Conservation (phyloP, 2,113 vertebrate species). For the Podarcis cretensis region DNA sequence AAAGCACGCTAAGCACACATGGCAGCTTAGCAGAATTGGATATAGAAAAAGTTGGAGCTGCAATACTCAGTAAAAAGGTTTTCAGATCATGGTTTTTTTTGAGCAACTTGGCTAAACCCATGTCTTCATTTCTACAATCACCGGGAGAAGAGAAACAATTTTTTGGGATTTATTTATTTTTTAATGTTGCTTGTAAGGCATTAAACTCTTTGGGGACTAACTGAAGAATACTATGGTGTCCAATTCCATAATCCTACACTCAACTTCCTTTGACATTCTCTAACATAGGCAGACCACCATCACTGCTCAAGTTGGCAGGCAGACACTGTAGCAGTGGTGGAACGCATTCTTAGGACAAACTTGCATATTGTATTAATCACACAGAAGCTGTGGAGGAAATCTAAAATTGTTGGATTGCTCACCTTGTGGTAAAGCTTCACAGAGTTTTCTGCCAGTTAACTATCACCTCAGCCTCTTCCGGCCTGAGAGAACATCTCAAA, state of each 20-base stretch:
- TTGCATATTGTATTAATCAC: not conserved
- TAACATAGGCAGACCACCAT: not conserved
- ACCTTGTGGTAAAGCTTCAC: not conserved
- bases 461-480: not conserved
- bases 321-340: not conserved
- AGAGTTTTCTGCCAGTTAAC: not conserved
- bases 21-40: constrained; percentile 9
- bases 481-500: not conserved
- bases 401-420: no score
- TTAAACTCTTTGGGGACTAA: not conserved
- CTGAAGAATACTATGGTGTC: not conserved
- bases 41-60: not conserved
- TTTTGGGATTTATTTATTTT: no score
- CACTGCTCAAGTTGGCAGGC: not conserved
- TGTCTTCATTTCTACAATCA: not conserved
- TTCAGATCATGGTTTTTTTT: not conserved
- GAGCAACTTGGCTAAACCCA: not conserved
- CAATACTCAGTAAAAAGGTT: not conserved
- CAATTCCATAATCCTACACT: no score
- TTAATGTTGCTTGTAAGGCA: not conserved
- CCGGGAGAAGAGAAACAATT: not conserved
- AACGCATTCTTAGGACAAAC: not conserved
- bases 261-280: not conserved
- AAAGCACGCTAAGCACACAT: not conserved
- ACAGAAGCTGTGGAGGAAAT: not conserved